phyloP scores from a whole-genome alignment of 2,113 vertebrate genomes.

The Merops nubicus region DNA sequence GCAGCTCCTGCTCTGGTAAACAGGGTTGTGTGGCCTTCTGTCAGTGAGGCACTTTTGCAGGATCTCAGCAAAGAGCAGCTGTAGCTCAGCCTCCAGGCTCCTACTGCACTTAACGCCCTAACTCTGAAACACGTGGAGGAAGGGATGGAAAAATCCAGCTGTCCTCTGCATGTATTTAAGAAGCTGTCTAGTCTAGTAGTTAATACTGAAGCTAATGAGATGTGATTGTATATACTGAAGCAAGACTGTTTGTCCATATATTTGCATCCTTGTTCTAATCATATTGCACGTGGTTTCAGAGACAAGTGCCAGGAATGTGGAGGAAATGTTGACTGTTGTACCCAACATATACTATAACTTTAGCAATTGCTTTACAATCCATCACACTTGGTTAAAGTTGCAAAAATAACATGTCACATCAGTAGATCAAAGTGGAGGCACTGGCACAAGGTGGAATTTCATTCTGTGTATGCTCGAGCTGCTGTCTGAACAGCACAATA shows the following conservation, averaged over 20 bases:
- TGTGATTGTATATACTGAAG: conserved; percentile 21
- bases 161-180: conserved; percentile 8
- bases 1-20: not conserved
- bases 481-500: conserved; percentile 13
- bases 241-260: conserved; percentile 1
- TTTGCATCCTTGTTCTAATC: conserved; percentile 23
- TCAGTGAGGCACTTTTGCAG: conserved; percentile 51
- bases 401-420: not conserved
- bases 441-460: conserved; percentile 56
- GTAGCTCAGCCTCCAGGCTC: not conserved
- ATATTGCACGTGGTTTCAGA: not conserved
- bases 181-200: not conserved
- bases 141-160: conserved; percentile 28
- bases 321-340: conserved; percentile 8
- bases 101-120: not conserved
- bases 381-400: not conserved
- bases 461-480: conserved; percentile 5
- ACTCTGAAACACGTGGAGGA: not conserved
- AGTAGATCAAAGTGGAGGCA: conserved; percentile 38
- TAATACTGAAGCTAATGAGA: not conserved
- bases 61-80: conserved; percentile 43
- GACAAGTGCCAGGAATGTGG: conserved; percentile 4
- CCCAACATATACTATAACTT: not conserved
- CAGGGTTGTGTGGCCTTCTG: not conserved
- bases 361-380: conserved; percentile 40